Conservation (phyloP, 2,888 invertebrate genomes). For the Tridacna crocea region DNA sequence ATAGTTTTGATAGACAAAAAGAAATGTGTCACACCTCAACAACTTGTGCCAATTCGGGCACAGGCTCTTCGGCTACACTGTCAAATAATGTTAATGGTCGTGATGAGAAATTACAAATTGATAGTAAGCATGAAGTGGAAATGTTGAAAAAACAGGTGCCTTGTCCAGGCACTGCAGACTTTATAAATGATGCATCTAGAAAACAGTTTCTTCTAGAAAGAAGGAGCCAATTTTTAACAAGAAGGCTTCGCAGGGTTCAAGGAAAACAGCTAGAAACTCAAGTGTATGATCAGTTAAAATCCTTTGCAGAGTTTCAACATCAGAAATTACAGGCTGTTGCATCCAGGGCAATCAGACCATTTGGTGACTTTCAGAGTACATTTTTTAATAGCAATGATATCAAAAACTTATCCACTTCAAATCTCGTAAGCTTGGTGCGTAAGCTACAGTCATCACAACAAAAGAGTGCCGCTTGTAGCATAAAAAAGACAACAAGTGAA, state of each 20-base stretch:
- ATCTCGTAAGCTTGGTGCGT: conserved; percentile 87
- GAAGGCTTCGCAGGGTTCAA: conserved; percentile 91
- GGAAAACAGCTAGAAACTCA: conserved; percentile 91
- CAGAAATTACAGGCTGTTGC: conserved; percentile 79
- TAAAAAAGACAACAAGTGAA: conserved; percentile 52
- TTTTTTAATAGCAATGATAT: conserved; percentile 83
- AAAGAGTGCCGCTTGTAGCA: conserved; percentile 41
- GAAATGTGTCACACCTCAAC: conserved; percentile 54
- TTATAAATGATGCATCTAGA: conserved; percentile 54
- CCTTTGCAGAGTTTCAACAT: conserved; percentile 91
- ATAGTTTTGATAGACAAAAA: conserved; percentile 7
- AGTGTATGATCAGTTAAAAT: conserved; percentile 91
- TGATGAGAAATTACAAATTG: neutral
- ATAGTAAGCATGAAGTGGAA: neutral
- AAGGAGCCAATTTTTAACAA: conserved; percentile 89
- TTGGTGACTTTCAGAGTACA: conserved; percentile 75
- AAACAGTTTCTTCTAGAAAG: conserved; percentile 75
- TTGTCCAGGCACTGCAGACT: conserved; percentile 46
- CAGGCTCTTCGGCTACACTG: neutral
- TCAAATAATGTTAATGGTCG: neutral
- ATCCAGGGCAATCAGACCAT: conserved; percentile 68
- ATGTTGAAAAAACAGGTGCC: neutral
- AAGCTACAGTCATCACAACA: conserved; percentile 86
- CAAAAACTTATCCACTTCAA: conserved; percentile 85
- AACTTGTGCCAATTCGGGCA: neutral